Evolutionary conservation across 2,113 vertebrate genomes (phyloP).

Genomic region (Thymallus thymallus): DNA sequence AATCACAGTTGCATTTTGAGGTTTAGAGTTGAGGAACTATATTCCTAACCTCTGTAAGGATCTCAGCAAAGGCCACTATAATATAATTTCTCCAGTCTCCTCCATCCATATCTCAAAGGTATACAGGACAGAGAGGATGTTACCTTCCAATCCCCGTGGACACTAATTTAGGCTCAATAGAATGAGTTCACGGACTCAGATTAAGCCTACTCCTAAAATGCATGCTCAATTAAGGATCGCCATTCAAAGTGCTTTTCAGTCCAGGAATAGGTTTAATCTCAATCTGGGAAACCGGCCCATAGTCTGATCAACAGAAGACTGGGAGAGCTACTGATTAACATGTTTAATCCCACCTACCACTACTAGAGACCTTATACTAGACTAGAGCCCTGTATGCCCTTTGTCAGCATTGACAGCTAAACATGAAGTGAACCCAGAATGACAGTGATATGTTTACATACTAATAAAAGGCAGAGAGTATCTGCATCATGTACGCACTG

Average conservation of each 20-base stretch:
- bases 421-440: slow-evolving; percentile 21
- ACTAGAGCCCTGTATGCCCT: neutral
- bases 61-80: slow-evolving; percentile 48
- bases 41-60: slow-evolving; percentile 13
- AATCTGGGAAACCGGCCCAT: too few species aligned
- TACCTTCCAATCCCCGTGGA: neutral
- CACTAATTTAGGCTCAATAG: neutral
- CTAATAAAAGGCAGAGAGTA: slow-evolving; percentile 18
- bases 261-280: too few species aligned
- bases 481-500: slow-evolving; percentile 23
- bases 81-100: slow-evolving; percentile 16
- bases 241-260: too few species aligned
- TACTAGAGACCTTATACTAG: neutral
- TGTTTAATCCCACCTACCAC: neutral
- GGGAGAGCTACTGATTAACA: neutral
- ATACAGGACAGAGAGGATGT: neutral
- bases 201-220: too few species aligned
- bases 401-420: slow-evolving; percentile 18
- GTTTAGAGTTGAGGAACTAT: neutral
- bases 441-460: slow-evolving; percentile 61
- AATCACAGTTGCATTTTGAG: slow-evolving; percentile 19
- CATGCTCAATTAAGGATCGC: too few species aligned
- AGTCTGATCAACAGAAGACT: neutral
- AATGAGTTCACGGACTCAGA: neutral
- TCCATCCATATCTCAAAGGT: slow-evolving; percentile 13